Evolutionary conservation across 2,888 invertebrate genomes (phyloP), one percentile per base, ranked within the genome.

Genomic region (Dicyrtoma fusca): DNA sequence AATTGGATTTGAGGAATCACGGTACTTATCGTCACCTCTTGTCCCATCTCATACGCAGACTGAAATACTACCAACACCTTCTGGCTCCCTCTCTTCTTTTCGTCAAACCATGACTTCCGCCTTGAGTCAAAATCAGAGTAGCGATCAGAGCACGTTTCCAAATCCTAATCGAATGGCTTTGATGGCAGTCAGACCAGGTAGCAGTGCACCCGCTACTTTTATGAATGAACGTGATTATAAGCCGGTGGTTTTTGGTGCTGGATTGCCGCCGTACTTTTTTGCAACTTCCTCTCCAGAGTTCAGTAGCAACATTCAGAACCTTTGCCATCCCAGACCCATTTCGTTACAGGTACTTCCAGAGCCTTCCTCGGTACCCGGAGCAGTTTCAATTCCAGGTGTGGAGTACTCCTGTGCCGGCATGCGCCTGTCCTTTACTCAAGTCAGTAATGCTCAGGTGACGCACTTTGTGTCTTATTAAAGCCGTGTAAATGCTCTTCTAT

Each of bases 1-100:
- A 42, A 53, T 66, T 51, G 66, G 66, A 53, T 47, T 34, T 51
- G 66, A 66, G 66, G 66, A 66, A 53, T 66, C 66, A 66, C 66
- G 66, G 66, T 51, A 26, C 26, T 66, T 66, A 66, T 66, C 66
- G 17, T 66, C 66, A 66, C 66, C 53, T 66, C 66, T 19, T 19
- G 34, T 34, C 34, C 34, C 34, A 5, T 34, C 34, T 8, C 34
- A 5, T 34, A 34, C 34, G 3, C 34, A 8, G 34, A 34, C 34
- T 8, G 34, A 34, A 34, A 34, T 34, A 34, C 34, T 8, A 34
- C 34, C 34, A 34, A 34, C 34, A 34, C 34, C 34, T 34, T 34
- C 34, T 34, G 34, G 34, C 34, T 42, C 51, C 13, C 66, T 51
- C 8, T 25, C 53, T 19, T 26, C 66, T 14, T n/a, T 17, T 51